Evolutionary conservation across 2,888 invertebrate species (phyloP), one percentile per base, ranked within the genome.

Genomic region (Apeira syringaria): DNA sequence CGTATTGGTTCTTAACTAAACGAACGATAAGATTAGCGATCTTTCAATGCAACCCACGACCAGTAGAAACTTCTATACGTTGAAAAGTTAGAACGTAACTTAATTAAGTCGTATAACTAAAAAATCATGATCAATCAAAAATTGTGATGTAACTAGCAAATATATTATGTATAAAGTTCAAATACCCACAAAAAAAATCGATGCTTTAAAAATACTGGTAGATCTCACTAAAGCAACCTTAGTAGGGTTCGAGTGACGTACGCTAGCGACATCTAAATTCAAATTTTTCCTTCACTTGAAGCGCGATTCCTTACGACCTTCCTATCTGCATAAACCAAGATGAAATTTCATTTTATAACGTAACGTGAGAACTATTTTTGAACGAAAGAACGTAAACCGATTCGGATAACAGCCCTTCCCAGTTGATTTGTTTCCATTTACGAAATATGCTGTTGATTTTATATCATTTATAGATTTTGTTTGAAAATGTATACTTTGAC

Each of bases 241-340:
- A 15, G 39, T 45, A 46, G 31, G 24, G 39, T 22, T 30, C 11
- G 12, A 12, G 17, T 6, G 17, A 7, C 24, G 11, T 30, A 38
- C 30, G 81, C 79, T 70, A 61, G 75, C 68, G 73, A 82, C 80
- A 80, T 83, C 81, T 82, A 82, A 82, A 86, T 86, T 87, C 81
- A 86, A 87, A 85, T 86, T 84, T 84, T 81, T 80, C 75, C 69
- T 47, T 68, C 68, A 59, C 66, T 65, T 67, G 56, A 33, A 56
- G 57, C 59, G 59, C 59, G 59, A 64, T 67, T 70, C 71, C 70
- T 75, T 73, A 74, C 77, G 74, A 74, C 72, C 68, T 63, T 62
- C 58, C 60, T 68, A 74, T 78, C 74, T 78, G 77, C 78, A 78
- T 81, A 78, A 78, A 77, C 63, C 66, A 59, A 75, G 74, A 82